Conservation (phyloP, 2,888 invertebrate genomes). For the Cinara cedri region DNA sequence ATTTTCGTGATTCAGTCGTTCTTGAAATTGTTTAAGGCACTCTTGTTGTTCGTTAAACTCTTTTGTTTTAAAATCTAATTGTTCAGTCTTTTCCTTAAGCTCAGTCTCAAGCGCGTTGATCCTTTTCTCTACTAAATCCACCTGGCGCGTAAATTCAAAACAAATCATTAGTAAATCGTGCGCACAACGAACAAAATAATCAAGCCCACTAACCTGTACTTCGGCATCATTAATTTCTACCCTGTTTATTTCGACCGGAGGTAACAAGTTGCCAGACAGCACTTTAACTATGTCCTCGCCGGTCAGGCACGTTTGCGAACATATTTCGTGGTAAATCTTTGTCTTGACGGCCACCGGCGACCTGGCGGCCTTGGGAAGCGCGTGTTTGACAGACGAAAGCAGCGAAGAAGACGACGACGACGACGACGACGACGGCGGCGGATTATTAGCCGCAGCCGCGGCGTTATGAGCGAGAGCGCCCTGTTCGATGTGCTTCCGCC, state of each 20-base stretch:
- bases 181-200: background rate
- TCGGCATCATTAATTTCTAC: slow-evolving; percentile 68
- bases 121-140: slow-evolving; percentile 45
- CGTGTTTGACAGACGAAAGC: slow-evolving; percentile 49
- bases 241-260: slow-evolving; percentile 61
- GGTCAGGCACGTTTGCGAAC: slow-evolving; percentile 78
- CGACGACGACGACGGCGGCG: slow-evolving; percentile 36
- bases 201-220: slow-evolving; percentile 67
- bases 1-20: slow-evolving; percentile 48
- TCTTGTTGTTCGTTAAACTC: slow-evolving; percentile 47
- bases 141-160: background rate
- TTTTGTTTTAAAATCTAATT: slow-evolving; percentile 53
- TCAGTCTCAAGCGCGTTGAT: slow-evolving; percentile 52
- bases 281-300: slow-evolving; percentile 76
- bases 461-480: slow-evolving; percentile 35
- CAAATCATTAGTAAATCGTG: background rate
- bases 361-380: slow-evolving; percentile 56
- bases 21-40: slow-evolving; percentile 45
- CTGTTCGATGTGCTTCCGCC: slow-evolving; percentile 60
- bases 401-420: background rate
- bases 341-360: slow-evolving; percentile 64
- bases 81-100: slow-evolving; percentile 55
- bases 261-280: slow-evolving; percentile 67
- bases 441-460: slow-evolving; percentile 14
- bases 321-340: slow-evolving; percentile 80